Base-by-base conservation (phyloP, 2,888 invertebrate species). In the Mamestra brassicae region DNA sequence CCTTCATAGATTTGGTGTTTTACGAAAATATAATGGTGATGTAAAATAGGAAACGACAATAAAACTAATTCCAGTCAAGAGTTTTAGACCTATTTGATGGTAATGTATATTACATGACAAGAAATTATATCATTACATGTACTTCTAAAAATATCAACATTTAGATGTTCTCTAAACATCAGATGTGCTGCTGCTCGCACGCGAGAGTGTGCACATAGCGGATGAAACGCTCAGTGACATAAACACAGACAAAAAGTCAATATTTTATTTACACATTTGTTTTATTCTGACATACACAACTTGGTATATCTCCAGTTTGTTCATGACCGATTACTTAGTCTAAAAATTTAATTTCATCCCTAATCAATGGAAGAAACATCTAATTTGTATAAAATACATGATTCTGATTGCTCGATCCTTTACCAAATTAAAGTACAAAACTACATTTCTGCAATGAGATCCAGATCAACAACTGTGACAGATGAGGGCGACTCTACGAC, bases 331-430 rank as follows among this genome's bases (percentile, higher is more conserved):
- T 93, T 91, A 92, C 96, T 96, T 96, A 96, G 85, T 90, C 94
- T 94, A 92, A 90, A 89, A 92, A 88, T 85, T 89, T 87, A 91
- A 93, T 93, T 95, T 95, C 93, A 94, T 93, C 90, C 94, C 94
- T 95, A 95, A 90, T 92, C 91, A 93, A 92, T 93, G 95, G 94
- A 95, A 95, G 95, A 95, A 95, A 95, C 93, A 92, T 91, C 92
- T 93, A 91, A 89, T 92, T 93, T 91, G 94, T 96, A 96, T 90
- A 96, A 96, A 96, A 96, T 95, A 96, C 96, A 96, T 95, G 95
- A 96, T 96, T 96, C 93, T 91, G 94, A 90, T 95, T 92, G 90
- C 89, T 93, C 92, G 92, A 92, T 92, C 88, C 89, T 91, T 93
- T 92, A 93, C 91, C 92, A 94, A 94, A 93, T 93, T 89, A 93